Percentiles rank a stretch among this genome's conserved stretches.
phyloP scores from a whole-genome alignment of 2,888 invertebrate genomes.

The Prosapia bicincta region DNA sequence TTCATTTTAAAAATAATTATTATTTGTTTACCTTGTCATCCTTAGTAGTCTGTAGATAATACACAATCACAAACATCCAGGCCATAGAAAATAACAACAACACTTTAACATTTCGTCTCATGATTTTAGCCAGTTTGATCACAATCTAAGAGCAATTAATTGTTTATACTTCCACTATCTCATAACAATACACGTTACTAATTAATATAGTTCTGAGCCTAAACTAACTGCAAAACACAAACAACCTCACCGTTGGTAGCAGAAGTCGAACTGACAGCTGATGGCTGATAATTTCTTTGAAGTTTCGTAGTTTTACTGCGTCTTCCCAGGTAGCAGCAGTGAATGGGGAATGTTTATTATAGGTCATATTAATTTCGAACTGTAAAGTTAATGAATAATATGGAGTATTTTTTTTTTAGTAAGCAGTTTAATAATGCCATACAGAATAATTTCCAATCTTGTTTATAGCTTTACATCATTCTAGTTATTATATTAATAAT shows the following conservation, averaged over 20 bases:
- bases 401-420: no score
- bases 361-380: no score
- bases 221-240: constrained; percentile 2
- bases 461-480: no score
- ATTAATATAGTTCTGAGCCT: not conserved
- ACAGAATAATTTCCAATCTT: no score
- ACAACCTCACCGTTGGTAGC: not conserved
- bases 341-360: not conserved
- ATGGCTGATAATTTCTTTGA: not conserved
- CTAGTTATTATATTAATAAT: no score
- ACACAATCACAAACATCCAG: constrained; percentile 62
- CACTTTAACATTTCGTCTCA: constrained; percentile 61
- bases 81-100: constrained; percentile 57
- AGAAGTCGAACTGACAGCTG: constrained; percentile 22
- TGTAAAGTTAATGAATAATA: no score
- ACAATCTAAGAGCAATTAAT: constrained; percentile 12
- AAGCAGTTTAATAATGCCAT: no score
- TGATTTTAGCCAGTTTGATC: constrained; percentile 37
- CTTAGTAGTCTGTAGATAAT: constrained; percentile 56
- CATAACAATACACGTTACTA: constrained; percentile 7
- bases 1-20: no score
- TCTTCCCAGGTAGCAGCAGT: constrained; percentile 9
- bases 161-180: constrained; percentile 15
- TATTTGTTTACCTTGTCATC: constrained; percentile 50
- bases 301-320: no score